phyloP scores from a whole-genome alignment of 2,113 vertebrate genomes.

The Gambusia affinis region DNA sequence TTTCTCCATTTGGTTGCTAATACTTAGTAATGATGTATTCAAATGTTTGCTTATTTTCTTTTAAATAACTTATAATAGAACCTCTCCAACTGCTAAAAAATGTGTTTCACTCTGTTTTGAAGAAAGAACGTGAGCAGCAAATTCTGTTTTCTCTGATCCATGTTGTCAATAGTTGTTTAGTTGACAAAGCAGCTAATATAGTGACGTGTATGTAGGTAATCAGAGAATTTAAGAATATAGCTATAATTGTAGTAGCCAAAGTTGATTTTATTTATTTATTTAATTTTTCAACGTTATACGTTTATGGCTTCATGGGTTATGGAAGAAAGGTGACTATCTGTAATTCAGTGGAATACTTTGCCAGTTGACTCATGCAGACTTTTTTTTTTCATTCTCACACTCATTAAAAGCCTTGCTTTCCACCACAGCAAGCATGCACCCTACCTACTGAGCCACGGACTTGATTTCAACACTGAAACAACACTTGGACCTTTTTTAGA shows the following conservation, averaged over 20 bases:
- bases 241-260: background rate
- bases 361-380: background rate
- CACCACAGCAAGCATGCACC: background rate
- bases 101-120: too few species aligned
- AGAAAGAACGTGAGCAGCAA: background rate
- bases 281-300: too few species aligned
- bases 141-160: background rate
- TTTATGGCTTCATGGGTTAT: background rate
- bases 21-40: background rate
- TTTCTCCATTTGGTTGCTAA: background rate
- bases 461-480: background rate
- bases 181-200: background rate
- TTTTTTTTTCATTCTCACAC: background rate
- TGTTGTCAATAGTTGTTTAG: background rate
- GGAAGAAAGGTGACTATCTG: background rate
- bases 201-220: background rate
- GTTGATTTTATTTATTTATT: background rate
- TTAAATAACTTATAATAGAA: too few species aligned
- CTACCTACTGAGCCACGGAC: background rate
- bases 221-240: background rate
- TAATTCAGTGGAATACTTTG: background rate
- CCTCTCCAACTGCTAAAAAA: too few species aligned
- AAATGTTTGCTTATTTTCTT: too few species aligned
- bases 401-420: background rate
- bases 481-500: background rate